Evolutionary conservation across 30 jellyfish, hydroid and myxozoan genomes (phyloP), one percentile per base, ranked within the genome.

Genomic region (Cassiopea xamachana): DNA sequence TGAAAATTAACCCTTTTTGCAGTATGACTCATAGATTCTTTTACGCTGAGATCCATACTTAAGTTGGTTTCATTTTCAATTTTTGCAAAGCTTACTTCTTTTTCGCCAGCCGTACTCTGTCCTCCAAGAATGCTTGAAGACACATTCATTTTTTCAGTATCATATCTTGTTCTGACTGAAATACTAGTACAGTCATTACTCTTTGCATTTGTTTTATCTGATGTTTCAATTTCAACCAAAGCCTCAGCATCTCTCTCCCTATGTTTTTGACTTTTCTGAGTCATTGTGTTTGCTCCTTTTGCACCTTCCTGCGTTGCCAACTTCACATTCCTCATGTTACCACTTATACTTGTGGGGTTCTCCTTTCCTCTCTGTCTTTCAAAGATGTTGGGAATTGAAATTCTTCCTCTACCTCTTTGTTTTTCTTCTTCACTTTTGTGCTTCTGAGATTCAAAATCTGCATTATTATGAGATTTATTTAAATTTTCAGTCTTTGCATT

Each of bases 1-100:
- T 72, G 83, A 72, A 83, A 83, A 12, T 83, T 73, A n/a, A 83
- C 92, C 71, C 71, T 83, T 79, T 83, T 83, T 13, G 68, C 6
- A 17, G 5, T 46, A 1, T 81, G 68, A 18, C 2, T 16, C 8
- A 9, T 75, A 46, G 58, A 17, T 1, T 46, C 45, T 76, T 47
- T 60, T 5, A 4, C 51, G 49, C 51, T 78, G 2, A 17, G 45
- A 12, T 44, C 47, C 13, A 44, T 75, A n/a, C 55, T 55, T 18
- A 8, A 1, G 27, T n/a, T 15, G 6, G 7, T 71, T 9, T 39
- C 27, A 10, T 71, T 17, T 5, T 64, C 6, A 9, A 9, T 4
- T 2, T 27, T 19, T n/a, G 55, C 55, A 1, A 12, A 51, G 27
- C 27, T 39, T 7, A 10, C 55, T 16, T 6, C 55, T 15, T 19